phyloP scores from a whole-genome alignment of 2,797 vertebrate species.

The Alfaro cultratus region DNA sequence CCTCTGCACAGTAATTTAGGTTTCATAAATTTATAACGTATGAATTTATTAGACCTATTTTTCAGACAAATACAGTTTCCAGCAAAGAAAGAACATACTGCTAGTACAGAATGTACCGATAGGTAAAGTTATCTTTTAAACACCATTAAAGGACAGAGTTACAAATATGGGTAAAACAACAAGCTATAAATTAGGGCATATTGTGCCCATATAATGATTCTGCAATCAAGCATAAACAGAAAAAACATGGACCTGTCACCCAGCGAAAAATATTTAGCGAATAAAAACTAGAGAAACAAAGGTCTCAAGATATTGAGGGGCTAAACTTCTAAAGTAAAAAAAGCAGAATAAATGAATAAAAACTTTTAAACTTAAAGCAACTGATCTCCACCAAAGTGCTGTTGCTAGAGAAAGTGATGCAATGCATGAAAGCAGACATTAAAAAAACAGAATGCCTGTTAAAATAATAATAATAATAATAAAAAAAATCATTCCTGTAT shows the following conservation, averaged over 20 bases:
- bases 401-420: not conserved
- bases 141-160: not conserved
- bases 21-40: not conserved
- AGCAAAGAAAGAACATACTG: conserved; percentile 2
- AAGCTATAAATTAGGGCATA: not conserved
- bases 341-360: not conserved
- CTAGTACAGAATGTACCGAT: not conserved
- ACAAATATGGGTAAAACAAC: not conserved
- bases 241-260: not conserved
- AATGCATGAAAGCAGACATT: not conserved
- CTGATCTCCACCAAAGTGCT: not conserved
- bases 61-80: not conserved
- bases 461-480: too few species aligned
- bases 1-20: not conserved
- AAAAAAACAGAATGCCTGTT: not conserved
- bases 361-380: not conserved
- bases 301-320: not conserved
- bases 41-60: not conserved
- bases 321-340: not conserved
- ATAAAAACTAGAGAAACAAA: not conserved
- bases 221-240: not conserved
- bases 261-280: not conserved
- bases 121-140: not conserved
- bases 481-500: not conserved
- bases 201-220: not conserved